These are phyloP conservation scores for Ectobius pallidus DNA, from an alignment of 2,888 invertebrate species.

Conservation along the genomic window DNA sequence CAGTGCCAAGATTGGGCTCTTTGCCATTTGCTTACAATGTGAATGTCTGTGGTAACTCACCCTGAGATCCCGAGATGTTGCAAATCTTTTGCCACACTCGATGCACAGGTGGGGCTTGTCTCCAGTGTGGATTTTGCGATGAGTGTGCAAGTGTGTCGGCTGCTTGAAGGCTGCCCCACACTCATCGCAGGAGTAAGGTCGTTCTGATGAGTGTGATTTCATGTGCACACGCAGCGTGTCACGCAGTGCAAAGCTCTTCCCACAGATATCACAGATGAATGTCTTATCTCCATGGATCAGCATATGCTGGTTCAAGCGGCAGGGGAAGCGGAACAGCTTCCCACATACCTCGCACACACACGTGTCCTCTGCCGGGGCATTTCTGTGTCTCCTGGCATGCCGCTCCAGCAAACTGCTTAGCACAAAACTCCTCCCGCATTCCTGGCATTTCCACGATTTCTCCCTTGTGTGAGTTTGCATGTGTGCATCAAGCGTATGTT, in stretches of 20 bases:
- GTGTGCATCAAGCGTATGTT: not conserved
- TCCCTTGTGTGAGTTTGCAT: not conserved
- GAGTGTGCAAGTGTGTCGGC: not conserved
- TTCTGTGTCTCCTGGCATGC: not conserved
- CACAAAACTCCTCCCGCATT: not conserved
- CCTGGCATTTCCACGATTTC: not conserved
- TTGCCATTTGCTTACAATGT: too few relatives aligned
- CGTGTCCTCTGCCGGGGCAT: not conserved
- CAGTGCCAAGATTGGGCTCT: too few relatives aligned
- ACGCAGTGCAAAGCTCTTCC: slow-evolving; percentile 9
- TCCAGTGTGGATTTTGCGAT: slow-evolving; percentile 3
- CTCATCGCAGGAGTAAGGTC: not conserved
- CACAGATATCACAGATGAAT: slow-evolving; percentile 18
- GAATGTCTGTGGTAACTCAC: too few relatives aligned
- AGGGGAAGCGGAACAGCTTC: not conserved
- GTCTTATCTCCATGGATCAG: slow-evolving; percentile 1
- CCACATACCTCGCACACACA: slow-evolving; percentile 15
- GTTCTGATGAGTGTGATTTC: not conserved
- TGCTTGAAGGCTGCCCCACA: not conserved
- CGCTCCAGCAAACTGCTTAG: not conserved
- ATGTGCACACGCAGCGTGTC: not conserved
- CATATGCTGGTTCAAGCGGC: not conserved
- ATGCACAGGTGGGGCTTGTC: not conserved
- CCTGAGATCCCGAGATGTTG: not conserved
- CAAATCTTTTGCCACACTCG: slow-evolving; percentile 4